phyloP scores from a whole-genome alignment of 2,113 vertebrate genomes.

The Nanger granti region DNA sequence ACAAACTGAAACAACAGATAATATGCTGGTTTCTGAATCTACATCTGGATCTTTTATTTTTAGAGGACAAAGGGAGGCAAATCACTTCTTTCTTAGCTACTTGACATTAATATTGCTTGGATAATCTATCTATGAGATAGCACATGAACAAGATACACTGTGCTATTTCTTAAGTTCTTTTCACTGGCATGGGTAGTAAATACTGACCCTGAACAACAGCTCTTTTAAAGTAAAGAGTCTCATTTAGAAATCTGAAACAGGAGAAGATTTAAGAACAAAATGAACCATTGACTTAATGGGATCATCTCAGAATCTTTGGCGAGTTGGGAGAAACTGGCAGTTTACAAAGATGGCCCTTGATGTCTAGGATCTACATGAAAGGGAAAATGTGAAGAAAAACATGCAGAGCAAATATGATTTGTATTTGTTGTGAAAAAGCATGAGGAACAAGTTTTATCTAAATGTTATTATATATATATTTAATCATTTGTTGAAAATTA shows the following conservation, averaged over 20 bases:
- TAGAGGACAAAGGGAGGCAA: not conserved
- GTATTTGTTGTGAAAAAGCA: not conserved
- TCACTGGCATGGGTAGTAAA: not conserved
- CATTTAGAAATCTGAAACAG: not conserved
- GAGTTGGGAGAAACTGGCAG: not conserved
- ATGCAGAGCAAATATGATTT: not conserved
- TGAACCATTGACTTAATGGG: not conserved
- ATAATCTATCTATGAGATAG: not conserved
- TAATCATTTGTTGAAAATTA: not conserved
- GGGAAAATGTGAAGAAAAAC: not conserved
- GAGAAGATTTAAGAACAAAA: not conserved
- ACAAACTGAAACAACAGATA: slow-evolving; percentile 10
- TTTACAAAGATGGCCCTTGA: not conserved
- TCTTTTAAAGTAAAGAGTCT: not conserved
- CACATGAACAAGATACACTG: not conserved
- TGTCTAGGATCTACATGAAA: not conserved
- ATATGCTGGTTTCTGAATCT: not conserved
- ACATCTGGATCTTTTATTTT: not conserved
- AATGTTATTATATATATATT: not conserved
- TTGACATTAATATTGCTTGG: not conserved
- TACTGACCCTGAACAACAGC: not conserved
- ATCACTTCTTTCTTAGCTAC: not conserved
- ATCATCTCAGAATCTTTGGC: not conserved
- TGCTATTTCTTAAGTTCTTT: not conserved
- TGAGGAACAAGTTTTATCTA: not conserved